Conservation (phyloP, 2,888 invertebrate species). For the Drosophila borealis region DNA sequence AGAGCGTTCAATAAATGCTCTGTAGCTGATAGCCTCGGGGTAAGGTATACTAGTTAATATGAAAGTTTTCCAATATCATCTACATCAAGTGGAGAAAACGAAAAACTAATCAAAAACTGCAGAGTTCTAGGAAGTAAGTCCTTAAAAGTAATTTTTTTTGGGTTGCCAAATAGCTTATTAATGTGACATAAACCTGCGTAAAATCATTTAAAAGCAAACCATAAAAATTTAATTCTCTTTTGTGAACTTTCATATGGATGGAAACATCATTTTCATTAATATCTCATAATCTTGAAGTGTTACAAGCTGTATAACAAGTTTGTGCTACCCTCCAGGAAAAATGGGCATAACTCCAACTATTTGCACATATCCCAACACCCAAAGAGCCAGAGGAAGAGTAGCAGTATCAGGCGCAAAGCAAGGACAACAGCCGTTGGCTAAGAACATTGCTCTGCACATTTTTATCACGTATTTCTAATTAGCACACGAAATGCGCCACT, state of each 20-base stretch:
- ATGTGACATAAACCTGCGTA: too few relatives aligned
- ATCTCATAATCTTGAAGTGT: not conserved
- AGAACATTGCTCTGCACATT: conserved; percentile 48
- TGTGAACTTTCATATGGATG: too few relatives aligned
- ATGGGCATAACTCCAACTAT: conserved; percentile 19
- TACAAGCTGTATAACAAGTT: conserved; percentile 5
- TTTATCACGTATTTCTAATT: conserved; percentile 76
- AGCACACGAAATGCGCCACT: conserved; percentile 70
- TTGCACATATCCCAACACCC: conserved; percentile 30
- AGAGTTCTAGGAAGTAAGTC: too few relatives aligned
- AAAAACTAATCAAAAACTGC: too few relatives aligned
- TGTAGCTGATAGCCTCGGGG: not conserved
- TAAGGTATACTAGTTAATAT: too few relatives aligned
- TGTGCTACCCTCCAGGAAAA: conserved; percentile 8
- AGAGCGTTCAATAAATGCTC: conserved; percentile 3
- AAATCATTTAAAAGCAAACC: too few relatives aligned
- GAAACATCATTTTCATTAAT: too few relatives aligned
- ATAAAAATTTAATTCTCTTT: too few relatives aligned
- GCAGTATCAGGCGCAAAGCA: conserved; percentile 10
- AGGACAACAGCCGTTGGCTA: conserved; percentile 40
- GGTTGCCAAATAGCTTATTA: too few relatives aligned
- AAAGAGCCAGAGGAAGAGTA: conserved; percentile 15
- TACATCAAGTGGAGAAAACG: too few relatives aligned
- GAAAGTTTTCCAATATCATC: too few relatives aligned
- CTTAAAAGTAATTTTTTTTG: too few relatives aligned